phyloP scores from a whole-genome alignment of 2,113 vertebrate species.

The Elanoides forficatus region DNA sequence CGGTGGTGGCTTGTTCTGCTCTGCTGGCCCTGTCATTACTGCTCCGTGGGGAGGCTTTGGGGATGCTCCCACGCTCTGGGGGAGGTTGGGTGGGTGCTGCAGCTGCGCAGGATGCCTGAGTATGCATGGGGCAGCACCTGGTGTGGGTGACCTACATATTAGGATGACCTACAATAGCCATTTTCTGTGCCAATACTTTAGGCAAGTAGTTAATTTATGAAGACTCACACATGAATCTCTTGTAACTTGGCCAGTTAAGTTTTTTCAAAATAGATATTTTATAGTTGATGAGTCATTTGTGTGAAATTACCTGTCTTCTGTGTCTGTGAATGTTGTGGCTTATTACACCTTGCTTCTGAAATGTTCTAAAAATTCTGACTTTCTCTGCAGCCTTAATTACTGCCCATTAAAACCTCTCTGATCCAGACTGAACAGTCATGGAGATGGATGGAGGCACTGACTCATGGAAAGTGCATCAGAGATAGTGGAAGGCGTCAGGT shows the following conservation, averaged over 20 bases:
- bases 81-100: neutral
- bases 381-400: neutral
- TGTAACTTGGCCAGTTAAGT: neutral
- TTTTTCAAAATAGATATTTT: neutral
- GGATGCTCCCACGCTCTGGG: neutral
- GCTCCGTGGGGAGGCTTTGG: neutral
- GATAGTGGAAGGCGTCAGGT: neutral
- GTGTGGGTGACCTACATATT: neutral
- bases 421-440: neutral
- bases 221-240: neutral
- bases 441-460: neutral
- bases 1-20: neutral
- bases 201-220: neutral
- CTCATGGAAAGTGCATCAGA: neutral
- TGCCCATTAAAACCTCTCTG: neutral
- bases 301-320: neutral
- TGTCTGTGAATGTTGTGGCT: fast-evolving
- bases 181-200: neutral
- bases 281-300: neutral
- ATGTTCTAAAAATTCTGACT: neutral
- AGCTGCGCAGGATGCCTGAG: fast-evolving
- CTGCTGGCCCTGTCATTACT: neutral
- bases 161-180: neutral
- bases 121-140: neutral
- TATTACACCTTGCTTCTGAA: neutral